Evolutionary conservation across 2,113 vertebrate species (phyloP), one percentile per base, ranked within the genome.

Genomic region (Thunnus thynnus): DNA sequence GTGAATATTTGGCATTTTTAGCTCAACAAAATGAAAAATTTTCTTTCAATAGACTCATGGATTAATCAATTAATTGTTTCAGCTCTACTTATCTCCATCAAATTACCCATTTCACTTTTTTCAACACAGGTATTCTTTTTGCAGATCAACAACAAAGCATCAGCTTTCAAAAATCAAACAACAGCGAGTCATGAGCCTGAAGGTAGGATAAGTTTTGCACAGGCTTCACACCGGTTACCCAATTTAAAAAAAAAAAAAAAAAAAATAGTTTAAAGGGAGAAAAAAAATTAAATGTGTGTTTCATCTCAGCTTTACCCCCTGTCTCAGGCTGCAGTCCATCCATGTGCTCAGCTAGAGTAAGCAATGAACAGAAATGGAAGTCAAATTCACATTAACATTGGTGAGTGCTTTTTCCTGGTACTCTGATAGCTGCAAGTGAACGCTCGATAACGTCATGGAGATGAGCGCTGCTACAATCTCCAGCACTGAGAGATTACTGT

Each of bases 371-470:
- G 73, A 83, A 86, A 85, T 77, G 51, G 68, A 85, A 87, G 87
- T 87, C 75, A 76, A 76, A 82, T 78, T 78, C 68, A 52, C 85
- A 79, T 86, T 87, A 85, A 85, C 74, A 83, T 90, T 90, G 77
- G 44, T 81, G 80, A 11, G 65, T 75, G 72, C 71, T 52, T 70
- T 22, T 73, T 83, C 67, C 74, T 25, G 66, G 66, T 56, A 46
- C 68, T 78, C 69, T 56, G 66, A 25, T 76, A 74, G 78, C 86
- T 90, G 86, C 69, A 4, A 79, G 86, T 74, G 3, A 84, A 82
- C 22, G 78, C 81, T 86, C 87, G 72, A 87, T 91, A 88, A 85
- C 46, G 75, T 86, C 87, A 86, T 48, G 71, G 72, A 75, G 79
- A 88, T 52, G 87, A 89, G 75, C 36, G 67, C 72, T 16, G 78